Base-by-base conservation (phyloP, 1,140 invertebrate species). In the Drosophila nasuta region DNA sequence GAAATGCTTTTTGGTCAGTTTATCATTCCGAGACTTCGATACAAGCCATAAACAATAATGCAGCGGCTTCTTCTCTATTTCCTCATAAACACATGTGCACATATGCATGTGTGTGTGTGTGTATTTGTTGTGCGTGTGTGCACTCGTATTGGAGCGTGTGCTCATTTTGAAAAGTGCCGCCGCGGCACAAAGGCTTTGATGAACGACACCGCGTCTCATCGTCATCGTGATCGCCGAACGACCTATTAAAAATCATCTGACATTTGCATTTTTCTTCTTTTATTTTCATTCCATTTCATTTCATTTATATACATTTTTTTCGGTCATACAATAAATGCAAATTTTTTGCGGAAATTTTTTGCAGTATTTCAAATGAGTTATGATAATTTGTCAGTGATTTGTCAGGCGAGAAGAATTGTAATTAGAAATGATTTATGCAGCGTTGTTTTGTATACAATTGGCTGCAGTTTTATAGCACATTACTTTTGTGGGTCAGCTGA, bases 121-220 rank as follows among this genome's bases (percentile, higher is more conserved):
- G 35, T 56, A 15, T 41, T 8, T 57, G 15, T 46, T 49, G 46
- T 49, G 46, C 46, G 45, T 17, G 10, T 69, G n/a, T 3, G 35
- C 7, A 28, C 46, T 51, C 38, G 66, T 45, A 35, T 68, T 68
- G 56, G 33, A 56, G 52, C 33, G 35, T 72, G 70, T 68, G 65
- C 64, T 45, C 63, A 67, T 72, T 79, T 64, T 35, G 13, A 71
- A 73, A 77, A 68, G 46, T 79, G 77, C 58, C 77, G 63, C 52
- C 48, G 74, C 74, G 77, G 77, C 77, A 73, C 33, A 63, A 67
- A 52, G 25, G n/a, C 68, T 77, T 77, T 77, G 63, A 79, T 75
- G 58, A 45, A 62, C 38, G 30, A 38, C 56, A 10, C 7, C 20
- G 20, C 20, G 3, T 25, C 25, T 33, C 46, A 13, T 13, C 35